These are phyloP conservation scores for Vandiemenella viatica DNA, from an alignment of 2,888 invertebrate genomes.

Conservation along the genomic window DNA sequence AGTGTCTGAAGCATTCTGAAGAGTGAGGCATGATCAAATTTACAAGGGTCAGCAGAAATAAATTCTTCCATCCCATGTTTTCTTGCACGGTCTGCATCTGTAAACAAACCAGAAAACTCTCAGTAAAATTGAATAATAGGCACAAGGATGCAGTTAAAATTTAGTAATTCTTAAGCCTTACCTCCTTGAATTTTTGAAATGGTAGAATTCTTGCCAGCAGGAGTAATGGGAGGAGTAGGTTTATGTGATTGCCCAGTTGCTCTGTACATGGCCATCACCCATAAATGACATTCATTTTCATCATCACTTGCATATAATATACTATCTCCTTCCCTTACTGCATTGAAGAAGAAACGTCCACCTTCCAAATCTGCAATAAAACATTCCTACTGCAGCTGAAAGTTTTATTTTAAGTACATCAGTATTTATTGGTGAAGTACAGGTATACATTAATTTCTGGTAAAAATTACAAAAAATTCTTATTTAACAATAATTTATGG, in stretches of 20 bases:
- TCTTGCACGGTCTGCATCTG: constrained; percentile 85
- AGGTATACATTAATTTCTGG: too few relatives aligned
- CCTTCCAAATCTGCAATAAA: constrained; percentile 65
- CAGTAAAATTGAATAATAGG: neutral
- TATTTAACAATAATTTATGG: too few relatives aligned
- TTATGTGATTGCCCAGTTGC: constrained; percentile 99
- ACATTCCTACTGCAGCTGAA: too few relatives aligned
- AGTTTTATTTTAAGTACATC: too few relatives aligned
- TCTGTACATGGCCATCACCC: constrained; percentile 98
- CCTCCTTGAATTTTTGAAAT: constrained; percentile 84
- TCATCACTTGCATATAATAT: constrained; percentile 91
- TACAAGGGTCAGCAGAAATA: constrained; percentile 97
- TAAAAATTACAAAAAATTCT: too few relatives aligned
- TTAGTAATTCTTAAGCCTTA: constrained; percentile 23
- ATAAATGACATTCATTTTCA: constrained; percentile 93
- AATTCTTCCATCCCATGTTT: constrained; percentile 99
- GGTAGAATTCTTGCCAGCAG: constrained; percentile 68
- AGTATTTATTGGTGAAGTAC: too few relatives aligned
- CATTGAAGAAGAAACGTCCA: constrained; percentile 93
- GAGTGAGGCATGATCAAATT: constrained; percentile 85
- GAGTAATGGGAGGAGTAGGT: constrained; percentile 84
- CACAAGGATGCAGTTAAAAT: neutral
- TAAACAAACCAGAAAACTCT: constrained; percentile 17
- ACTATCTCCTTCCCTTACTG: constrained; percentile 94
- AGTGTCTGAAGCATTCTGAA: constrained; percentile 85